These are phyloP conservation scores for Euproctis similis DNA, from an alignment of 2,888 invertebrate genomes.

Conservation along the genomic window DNA sequence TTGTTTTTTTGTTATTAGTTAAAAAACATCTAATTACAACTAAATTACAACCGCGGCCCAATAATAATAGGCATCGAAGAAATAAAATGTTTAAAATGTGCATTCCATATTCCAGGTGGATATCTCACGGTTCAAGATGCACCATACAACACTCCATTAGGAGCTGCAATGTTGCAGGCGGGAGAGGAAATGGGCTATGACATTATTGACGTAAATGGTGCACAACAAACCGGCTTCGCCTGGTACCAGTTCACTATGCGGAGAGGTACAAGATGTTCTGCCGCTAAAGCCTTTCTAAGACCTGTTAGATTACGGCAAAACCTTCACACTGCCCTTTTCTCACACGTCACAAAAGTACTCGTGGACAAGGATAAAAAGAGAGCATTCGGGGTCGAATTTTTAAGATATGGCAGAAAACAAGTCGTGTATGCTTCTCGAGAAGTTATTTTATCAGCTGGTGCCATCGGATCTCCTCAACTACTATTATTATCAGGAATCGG, in stretches of 20 bases:
- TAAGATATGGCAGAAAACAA: constrained; percentile 78
- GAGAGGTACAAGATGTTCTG: constrained; percentile 86
- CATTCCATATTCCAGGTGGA: constrained; percentile 74
- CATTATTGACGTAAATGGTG: constrained; percentile 89
- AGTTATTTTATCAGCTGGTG: constrained; percentile 91
- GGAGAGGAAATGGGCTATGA: constrained; percentile 96
- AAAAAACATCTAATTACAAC: no score
- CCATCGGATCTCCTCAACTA: constrained; percentile 93
- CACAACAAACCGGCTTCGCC: constrained; percentile 89
- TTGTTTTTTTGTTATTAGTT: no score
- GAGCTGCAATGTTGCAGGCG: constrained; percentile 89
- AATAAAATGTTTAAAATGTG: background rate
- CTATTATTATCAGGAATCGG: constrained; percentile 94
- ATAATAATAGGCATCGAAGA: background rate
- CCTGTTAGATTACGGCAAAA: constrained; percentile 86
- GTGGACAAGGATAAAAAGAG: constrained; percentile 82
- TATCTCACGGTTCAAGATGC: constrained; percentile 85
- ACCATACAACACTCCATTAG: constrained; percentile 88
- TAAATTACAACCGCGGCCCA: no score
- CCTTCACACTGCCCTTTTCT: constrained; percentile 86
- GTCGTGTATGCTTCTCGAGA: constrained; percentile 83
- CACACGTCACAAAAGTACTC: constrained; percentile 85
- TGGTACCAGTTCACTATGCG: constrained; percentile 94
- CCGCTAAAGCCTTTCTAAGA: constrained; percentile 89
- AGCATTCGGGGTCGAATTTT: constrained; percentile 87